These are phyloP conservation scores for Dendrocincla tyrannina DNA, from an alignment of 2,797 vertebrate genomes.

Conservation along the genomic window DNA sequence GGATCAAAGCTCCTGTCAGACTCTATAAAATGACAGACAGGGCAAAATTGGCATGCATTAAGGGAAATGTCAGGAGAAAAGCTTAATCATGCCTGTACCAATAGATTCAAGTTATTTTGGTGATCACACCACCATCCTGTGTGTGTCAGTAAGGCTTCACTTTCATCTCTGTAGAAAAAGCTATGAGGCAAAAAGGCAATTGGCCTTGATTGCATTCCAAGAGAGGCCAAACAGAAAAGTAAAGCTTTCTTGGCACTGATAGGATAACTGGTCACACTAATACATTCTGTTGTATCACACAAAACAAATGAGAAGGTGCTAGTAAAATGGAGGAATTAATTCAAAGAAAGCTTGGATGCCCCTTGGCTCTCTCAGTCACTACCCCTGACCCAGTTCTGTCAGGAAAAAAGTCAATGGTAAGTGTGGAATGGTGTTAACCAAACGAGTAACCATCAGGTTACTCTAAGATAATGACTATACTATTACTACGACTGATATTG, in stretches of 20 bases:
- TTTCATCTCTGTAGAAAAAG: conserved; percentile 21
- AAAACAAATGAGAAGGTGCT: background rate
- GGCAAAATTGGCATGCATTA: conserved; percentile 49
- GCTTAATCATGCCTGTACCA: conserved; percentile 45
- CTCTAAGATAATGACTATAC: background rate
- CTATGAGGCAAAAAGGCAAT: background rate
- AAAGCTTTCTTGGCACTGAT: background rate
- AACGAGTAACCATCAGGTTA: background rate
- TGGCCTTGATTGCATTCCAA: background rate
- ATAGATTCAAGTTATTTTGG: background rate
- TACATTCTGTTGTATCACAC: background rate
- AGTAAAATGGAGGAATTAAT: background rate
- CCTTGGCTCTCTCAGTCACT: background rate
- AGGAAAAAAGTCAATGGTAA: background rate
- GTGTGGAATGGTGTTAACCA: background rate
- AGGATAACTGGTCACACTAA: background rate
- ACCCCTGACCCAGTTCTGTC: background rate
- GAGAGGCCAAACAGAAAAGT: background rate
- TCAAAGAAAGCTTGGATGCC: background rate
- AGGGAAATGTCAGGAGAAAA: conserved; percentile 40
- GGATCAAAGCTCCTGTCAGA: conserved; percentile 50
- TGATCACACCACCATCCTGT: conserved; percentile 37
- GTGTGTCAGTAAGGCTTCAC: conserved; percentile 33
- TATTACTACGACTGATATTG: background rate
- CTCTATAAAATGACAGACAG: conserved; percentile 24